Base-by-base conservation (phyloP, 2,888 invertebrate species). In the Panzeria rudis region DNA sequence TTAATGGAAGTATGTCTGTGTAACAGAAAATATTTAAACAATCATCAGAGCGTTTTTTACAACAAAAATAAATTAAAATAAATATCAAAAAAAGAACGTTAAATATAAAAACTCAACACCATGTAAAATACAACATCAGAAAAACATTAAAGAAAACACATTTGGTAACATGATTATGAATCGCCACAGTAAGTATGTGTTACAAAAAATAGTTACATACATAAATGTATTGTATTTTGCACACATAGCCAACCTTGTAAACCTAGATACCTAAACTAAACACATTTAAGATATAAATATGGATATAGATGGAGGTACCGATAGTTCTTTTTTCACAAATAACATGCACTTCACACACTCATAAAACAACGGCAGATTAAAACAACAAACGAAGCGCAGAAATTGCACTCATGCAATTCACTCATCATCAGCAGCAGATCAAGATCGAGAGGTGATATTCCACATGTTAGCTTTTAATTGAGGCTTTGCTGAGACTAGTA, bases 351-450 rank as follows among this genome's bases (percentile, higher is more conserved):
- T 82, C 76, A 76, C 76, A 80, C 76, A 72, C 59, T 76, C 71
- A 80, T 72, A 71, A 80, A 77, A 72, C 41, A 81, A 69, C 76
- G 76, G 78, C 61, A 86, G 79, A 79, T 80, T 83, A 77, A 83
- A 69, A 79, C 66, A 56, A 83, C 83, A 83, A 85, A 81, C 84
- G 75, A 86, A 86, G 86, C 84, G 86, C 84, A 82, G 73, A 85
- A 86, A 71, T 83, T 75, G 69, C 79, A 79, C 85, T 88, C 91
- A 91, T 91, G 91, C 91, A 90, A 91, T 91, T 89, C 90, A 89
- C 91, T 91, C 91, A 91, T 91, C 91, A 91, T 90, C 89, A 89
- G 90, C 89, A 89, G 90, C 88, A 88, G 87, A 90, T 91, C 90
- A 88, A 89, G 87, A 90, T 91, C 90, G 89, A 89, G 87, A 91